Conservation (phyloP, 2,113 vertebrate genomes). For the Hiodon tergisus region DNA sequence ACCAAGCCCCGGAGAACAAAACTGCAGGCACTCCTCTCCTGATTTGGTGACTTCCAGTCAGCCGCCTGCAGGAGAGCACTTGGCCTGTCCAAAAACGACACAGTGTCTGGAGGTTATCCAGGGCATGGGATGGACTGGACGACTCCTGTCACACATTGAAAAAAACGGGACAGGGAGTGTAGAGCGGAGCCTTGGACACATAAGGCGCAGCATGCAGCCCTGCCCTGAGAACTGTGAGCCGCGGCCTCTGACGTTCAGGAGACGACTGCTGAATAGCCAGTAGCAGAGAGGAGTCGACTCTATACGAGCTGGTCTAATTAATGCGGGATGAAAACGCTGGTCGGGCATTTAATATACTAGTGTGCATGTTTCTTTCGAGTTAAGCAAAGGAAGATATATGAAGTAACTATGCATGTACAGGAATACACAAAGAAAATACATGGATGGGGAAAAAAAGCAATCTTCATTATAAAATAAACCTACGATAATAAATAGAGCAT, state of each 20-base stretch:
- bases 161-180: not conserved
- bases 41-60: not conserved
- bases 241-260: not conserved
- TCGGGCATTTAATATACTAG: not conserved
- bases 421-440: too few relatives aligned
- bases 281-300: constrained; percentile 13
- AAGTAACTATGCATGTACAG: too few relatives aligned
- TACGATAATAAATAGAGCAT: not conserved
- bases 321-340: not conserved
- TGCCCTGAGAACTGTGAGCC: not conserved
- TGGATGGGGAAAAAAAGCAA: too few relatives aligned
- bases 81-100: not conserved
- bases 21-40: not conserved
- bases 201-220: not conserved
- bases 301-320: not conserved
- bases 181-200: not conserved
- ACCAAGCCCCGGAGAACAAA: not conserved
- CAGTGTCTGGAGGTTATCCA: not conserved
- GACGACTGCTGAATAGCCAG: constrained; percentile 5
- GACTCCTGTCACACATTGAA: not conserved
- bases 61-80: not conserved
- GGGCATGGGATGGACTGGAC: not conserved
- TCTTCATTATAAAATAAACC: too few relatives aligned
- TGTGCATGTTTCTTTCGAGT: not conserved
- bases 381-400: not conserved